Evolutionary conservation across 35 echinoderm and acorn worm genomes (phyloP).

Genomic region (Ophiothrix spiculata): DNA sequence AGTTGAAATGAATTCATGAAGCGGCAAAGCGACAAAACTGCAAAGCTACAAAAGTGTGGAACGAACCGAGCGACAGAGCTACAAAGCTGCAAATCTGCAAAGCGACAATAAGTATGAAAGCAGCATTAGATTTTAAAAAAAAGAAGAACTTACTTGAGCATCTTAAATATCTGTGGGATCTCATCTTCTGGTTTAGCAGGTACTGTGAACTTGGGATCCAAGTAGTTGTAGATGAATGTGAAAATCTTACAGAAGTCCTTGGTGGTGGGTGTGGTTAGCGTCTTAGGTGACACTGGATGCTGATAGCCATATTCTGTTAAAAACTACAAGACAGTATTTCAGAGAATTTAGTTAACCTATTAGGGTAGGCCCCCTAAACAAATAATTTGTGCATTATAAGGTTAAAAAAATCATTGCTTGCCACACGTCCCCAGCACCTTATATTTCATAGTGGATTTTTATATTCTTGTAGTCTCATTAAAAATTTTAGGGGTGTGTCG

Average conservation of each 20-base stretch:
- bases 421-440: too few relatives aligned
- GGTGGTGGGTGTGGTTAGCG: conserved; percentile 75
- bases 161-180: conserved; percentile 76
- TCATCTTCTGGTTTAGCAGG: conserved; percentile 78
- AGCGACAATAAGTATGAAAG: too few relatives aligned
- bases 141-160: conserved; percentile 58
- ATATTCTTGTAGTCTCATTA: neutral
- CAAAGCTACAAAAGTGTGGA: too few relatives aligned
- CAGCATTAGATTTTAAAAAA: too few relatives aligned
- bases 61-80: too few relatives aligned
- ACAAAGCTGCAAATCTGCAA: too few relatives aligned
- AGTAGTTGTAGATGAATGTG: conserved; percentile 75
- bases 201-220: conserved; percentile 55
- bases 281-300: conserved; percentile 51
- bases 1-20: neutral
- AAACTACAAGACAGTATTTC: conserved; percentile 61
- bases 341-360: neutral
- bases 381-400: too few relatives aligned
- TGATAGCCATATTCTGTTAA: conserved; percentile 62
- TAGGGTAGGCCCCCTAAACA: neutral
- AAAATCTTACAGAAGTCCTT: conserved; percentile 87
- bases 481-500: too few relatives aligned
- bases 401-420: too few relatives aligned
- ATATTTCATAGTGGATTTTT: neutral
- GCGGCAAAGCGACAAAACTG: too few relatives aligned